A percentile compares a stretch with the other conserved stretches of the same genome.
Conservation (phyloP, 1,140 invertebrate species). For the Caenorhabditis remanei region DNA sequence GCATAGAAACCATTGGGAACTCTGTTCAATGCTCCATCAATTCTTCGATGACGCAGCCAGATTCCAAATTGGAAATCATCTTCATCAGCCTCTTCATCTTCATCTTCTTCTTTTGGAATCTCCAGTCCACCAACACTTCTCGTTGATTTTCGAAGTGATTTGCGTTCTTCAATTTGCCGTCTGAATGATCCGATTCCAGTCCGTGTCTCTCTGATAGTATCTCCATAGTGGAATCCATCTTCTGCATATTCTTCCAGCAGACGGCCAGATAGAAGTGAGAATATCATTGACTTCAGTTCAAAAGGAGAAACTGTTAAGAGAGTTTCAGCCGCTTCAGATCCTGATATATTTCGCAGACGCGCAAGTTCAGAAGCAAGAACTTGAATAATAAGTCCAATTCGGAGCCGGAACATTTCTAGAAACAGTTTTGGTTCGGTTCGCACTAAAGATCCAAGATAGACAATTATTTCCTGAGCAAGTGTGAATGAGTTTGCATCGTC, state of each 20-base stretch:
- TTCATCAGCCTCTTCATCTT: constrained; percentile 72
- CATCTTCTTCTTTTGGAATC: constrained; percentile 58
- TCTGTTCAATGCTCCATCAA: constrained; percentile 96
- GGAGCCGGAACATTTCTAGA: constrained; percentile 92
- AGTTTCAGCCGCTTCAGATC: constrained; percentile 69
- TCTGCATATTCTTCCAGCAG: constrained; percentile 72
- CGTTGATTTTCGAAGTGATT: constrained; percentile 69
- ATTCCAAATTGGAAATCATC: constrained; percentile 87
- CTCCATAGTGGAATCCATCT: constrained; percentile 47
- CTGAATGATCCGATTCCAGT: constrained; percentile 77
- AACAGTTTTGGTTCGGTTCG: constrained; percentile 96
- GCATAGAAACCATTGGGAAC: constrained; percentile 96
- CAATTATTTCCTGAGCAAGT: constrained; percentile 95
- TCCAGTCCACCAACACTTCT: constrained; percentile 59
- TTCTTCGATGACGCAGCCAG: constrained; percentile 90
- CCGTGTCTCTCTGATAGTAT: constrained; percentile 69
- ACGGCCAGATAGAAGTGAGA: constrained; percentile 74
- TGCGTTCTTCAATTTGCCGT: constrained; percentile 77
- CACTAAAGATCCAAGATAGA: constrained; percentile 98
- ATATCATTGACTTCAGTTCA: constrained; percentile 76
- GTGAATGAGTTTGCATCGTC: constrained; percentile 98
- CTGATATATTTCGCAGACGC: constrained; percentile 81
- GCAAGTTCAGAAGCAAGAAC: constrained; percentile 97
- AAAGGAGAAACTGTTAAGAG: constrained; percentile 75
- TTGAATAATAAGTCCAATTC: constrained; percentile 97